These are phyloP conservation scores for Pardosa pseudoannulata DNA, from an alignment of 2,888 invertebrate genomes.

Conservation along the genomic window DNA sequence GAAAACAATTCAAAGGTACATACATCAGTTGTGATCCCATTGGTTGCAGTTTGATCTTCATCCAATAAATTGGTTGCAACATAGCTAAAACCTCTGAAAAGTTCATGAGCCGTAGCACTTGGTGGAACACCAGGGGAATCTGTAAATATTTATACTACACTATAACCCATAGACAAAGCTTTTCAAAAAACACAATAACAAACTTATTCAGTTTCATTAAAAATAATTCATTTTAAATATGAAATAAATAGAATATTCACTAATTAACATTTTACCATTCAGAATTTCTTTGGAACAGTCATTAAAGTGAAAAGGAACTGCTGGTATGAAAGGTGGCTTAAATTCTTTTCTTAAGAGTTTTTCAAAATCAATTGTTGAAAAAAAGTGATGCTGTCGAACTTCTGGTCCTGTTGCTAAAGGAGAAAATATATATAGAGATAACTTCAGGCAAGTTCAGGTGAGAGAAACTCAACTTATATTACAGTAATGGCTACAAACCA, in stretches of 20 bases:
- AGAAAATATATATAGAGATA: not conserved
- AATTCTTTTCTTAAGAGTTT: constrained; percentile 89
- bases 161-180: too few species aligned
- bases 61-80: constrained; percentile 84
- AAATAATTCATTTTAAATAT: too few species aligned
- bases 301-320: constrained; percentile 19
- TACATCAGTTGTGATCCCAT: constrained; percentile 1
- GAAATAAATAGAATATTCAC: too few species aligned
- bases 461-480: not conserved
- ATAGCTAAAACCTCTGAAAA: constrained; percentile 98
- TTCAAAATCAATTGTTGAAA: constrained; percentile 95
- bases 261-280: too few species aligned
- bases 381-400: constrained; percentile 93
- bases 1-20: too few species aligned
- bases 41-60: constrained; percentile 4
- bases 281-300: constrained; percentile 13
- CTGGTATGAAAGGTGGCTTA: constrained; percentile 96
- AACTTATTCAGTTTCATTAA: too few species aligned
- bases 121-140: constrained; percentile 99
- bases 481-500: constrained; percentile 77
- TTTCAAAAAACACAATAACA: too few species aligned
- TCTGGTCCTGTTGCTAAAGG: constrained; percentile 79
- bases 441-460: too few species aligned
- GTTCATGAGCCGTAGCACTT: constrained; percentile 97
- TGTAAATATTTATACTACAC: too few species aligned